Evolutionary conservation across 1,140 invertebrate genomes (phyloP).

Genomic region (Leptopilina boulardi): DNA sequence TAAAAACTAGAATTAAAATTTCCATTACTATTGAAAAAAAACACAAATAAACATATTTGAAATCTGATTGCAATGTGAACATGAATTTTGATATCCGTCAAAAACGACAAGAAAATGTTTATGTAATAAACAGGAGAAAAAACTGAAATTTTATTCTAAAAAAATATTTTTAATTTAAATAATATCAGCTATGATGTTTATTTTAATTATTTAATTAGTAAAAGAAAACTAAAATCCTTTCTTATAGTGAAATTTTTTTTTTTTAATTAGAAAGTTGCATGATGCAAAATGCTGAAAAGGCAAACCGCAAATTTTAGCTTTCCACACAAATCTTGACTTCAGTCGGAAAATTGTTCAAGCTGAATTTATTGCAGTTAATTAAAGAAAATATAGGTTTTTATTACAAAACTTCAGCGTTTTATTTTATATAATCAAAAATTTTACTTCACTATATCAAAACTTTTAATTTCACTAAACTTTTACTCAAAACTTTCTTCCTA

Average conservation of each 20-base stretch:
- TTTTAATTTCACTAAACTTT: too few species aligned
- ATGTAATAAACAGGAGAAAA: not conserved
- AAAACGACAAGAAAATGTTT: not conserved
- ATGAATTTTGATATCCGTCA: not conserved
- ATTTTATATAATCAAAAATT: too few species aligned
- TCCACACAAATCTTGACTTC: not conserved
- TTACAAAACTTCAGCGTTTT: too few species aligned
- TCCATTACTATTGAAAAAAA: not conserved
- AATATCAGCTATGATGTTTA: too few species aligned
- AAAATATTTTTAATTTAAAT: too few species aligned
- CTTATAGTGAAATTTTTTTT: not conserved
- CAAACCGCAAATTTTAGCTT: not conserved
- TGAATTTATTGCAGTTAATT: not conserved
- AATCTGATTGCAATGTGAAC: not conserved
- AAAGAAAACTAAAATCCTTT: not conserved
- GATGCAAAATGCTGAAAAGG: not conserved
- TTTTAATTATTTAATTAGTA: not conserved
- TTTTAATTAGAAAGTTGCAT: not conserved
- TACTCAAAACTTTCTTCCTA: too few species aligned
- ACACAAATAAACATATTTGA: too few species aligned
- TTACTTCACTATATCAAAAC: too few species aligned
- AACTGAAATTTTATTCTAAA: not conserved
- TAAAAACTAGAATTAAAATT: not conserved
- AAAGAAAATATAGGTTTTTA: too few species aligned
- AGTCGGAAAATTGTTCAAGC: not conserved